Base-by-base conservation (phyloP, 1,140 invertebrate species). In the Conus betulinus region DNA sequence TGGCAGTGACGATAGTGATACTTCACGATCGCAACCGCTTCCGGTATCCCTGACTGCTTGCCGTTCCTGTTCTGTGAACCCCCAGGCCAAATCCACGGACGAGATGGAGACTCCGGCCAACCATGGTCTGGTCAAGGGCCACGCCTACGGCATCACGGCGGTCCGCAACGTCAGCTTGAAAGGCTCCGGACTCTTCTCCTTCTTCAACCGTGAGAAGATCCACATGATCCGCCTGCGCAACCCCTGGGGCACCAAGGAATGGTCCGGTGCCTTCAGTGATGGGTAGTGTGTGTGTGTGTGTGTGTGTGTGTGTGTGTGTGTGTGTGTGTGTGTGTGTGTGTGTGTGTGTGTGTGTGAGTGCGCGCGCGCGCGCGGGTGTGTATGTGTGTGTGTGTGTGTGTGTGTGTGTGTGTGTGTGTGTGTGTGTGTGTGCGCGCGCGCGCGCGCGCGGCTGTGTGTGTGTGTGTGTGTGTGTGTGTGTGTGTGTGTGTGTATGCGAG, bases 201-300 rank as follows among this genome's bases (percentile, higher is more conserved):
- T 81, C 39, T 81, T 81, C 79, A 81, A 81, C 51, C 8, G 79
- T 52, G 79, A 81, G 51, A 81, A 53, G 39, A 91, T 91, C 13
- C 93, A 93, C 87, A 87, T 94, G 39, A 92, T 94, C n/a, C 87
- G 93, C 20, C 90, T 93, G 10, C 90, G 93, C 74, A 94, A 94
- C 84, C 93, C 93, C 3, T 93, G 93, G 93, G 93, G 93, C 74
- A 92, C 93, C 79, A 93, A 92, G 15, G 93, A 94, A 85, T 94
- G 93, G 93, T 87, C 92, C 27, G 93, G 93, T 5, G 89, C 67
- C 71, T 81, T 81, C 79, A 81, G 79, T 81, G 79, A 81, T 6
- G 79, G 79, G 79, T 81, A 7, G n/a, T n/a, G n/a, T n/a, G n/a
- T 6, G 55, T 57, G 55, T 57, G 55, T 6, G 55, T 6, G 55